A percentile compares a stretch with the other conserved stretches of the same genome.
Evolutionary conservation across 1,140 invertebrate genomes (phyloP).

Genomic region (Drosophila bocki): DNA sequence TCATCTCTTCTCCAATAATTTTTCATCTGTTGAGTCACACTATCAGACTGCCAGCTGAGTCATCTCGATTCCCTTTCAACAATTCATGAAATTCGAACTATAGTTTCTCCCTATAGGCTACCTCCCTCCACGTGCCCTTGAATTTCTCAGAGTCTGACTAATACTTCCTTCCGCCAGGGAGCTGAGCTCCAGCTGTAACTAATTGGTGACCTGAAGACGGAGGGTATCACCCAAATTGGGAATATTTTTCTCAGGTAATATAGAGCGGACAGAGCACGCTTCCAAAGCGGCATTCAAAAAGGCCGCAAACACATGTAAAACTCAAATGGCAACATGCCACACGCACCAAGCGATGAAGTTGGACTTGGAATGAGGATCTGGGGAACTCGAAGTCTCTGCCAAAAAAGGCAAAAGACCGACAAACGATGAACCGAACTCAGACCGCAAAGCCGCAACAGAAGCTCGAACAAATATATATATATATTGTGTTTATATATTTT

Average conservation of each 20-base stretch:
- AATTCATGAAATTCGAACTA: constrained; percentile 60
- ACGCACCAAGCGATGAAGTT: constrained; percentile 64
- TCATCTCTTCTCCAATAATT: not conserved
- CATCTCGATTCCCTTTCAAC: constrained; percentile 50
- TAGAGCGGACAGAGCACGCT: constrained; percentile 50
- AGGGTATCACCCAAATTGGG: constrained; percentile 12
- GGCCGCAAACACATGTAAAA: constrained; percentile 81
- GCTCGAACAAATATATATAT: constrained; percentile 68
- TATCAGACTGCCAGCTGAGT: constrained; percentile 37
- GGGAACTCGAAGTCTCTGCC: constrained; percentile 23
- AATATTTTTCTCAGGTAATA: constrained; percentile 35
- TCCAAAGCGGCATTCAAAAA: constrained; percentile 66
- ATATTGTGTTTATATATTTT: constrained; percentile 15
- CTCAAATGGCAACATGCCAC: constrained; percentile 82
- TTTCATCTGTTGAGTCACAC: constrained; percentile 50
- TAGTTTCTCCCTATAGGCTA: constrained; percentile 10
- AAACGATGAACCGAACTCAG: constrained; percentile 52
- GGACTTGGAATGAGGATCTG: constrained; percentile 33
- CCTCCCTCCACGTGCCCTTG: constrained; percentile 55
- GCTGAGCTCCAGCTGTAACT: constrained; percentile 61
- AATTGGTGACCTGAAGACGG: constrained; percentile 48
- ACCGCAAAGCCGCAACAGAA: constrained; percentile 81
- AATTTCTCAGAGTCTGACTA: constrained; percentile 62
- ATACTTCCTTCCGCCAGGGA: constrained; percentile 71
- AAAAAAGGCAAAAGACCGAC: constrained; percentile 75